Conservation (phyloP, 2,888 invertebrate species). For the Danaus chrysippus region DNA sequence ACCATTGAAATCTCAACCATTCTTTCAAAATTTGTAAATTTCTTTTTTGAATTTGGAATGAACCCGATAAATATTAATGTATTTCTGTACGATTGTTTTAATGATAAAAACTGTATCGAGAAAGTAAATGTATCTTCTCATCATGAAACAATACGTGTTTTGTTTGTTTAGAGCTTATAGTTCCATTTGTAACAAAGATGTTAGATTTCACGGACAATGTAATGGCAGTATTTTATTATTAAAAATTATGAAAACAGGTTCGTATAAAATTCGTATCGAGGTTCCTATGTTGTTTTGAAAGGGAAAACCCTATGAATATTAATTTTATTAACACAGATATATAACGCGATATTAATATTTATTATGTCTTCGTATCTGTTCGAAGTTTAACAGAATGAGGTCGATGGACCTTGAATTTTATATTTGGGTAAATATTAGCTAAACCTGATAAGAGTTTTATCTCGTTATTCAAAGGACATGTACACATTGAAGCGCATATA, state of each 20-base stretch:
- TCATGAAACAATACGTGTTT: background rate
- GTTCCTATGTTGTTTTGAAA: constrained; percentile 29
- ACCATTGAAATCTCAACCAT: no score
- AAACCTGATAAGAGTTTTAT: constrained; percentile 48
- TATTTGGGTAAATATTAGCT: constrained; percentile 51
- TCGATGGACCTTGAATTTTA: constrained; percentile 49
- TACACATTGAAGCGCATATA: background rate
- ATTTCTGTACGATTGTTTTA: no score
- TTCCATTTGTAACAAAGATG: constrained; percentile 1
- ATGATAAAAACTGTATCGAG: background rate
- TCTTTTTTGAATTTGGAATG: no score
- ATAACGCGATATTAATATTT: constrained; percentile 2
- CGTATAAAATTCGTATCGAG: constrained; percentile 20
- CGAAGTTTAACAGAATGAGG: constrained; percentile 31
- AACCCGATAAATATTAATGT: no score
- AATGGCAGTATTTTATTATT: constrained; percentile 12
- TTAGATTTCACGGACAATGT: constrained; percentile 20
- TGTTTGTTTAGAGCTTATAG: background rate
- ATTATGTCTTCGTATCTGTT: background rate
- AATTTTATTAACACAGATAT: constrained; percentile 1
- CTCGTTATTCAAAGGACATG: constrained; percentile 25
- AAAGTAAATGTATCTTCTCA: constrained; percentile 1
- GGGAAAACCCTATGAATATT: constrained; percentile 21
- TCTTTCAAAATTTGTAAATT: no score
- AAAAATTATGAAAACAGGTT: background rate